A percentile compares a stretch with the other conserved stretches of the same genome.
phyloP scores from a whole-genome alignment of 2,888 invertebrate genomes.

The Leptinotarsa haldemani region DNA sequence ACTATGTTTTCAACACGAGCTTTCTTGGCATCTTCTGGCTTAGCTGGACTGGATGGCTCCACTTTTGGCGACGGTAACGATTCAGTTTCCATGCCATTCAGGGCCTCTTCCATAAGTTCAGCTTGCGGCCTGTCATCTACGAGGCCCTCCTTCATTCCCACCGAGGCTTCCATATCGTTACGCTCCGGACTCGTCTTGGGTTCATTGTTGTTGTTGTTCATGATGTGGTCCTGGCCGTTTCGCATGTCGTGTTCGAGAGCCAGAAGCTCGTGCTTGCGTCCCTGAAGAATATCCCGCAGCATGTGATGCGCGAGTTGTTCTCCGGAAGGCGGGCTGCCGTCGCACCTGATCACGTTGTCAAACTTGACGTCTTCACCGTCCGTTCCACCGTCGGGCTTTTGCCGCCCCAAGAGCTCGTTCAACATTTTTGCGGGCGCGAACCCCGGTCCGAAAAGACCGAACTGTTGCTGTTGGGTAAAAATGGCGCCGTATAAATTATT shows the following conservation, averaged over 20 bases:
- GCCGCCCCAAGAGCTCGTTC: conserved; percentile 87
- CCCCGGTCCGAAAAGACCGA: conserved; percentile 85
- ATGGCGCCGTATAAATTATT: conserved; percentile 83
- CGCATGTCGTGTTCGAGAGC: conserved; percentile 77
- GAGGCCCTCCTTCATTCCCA: conserved; percentile 68
- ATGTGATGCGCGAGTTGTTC: conserved; percentile 81
- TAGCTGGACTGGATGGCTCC: conserved; percentile 72
- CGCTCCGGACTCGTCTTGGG: conserved; percentile 64
- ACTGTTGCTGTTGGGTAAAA: conserved; percentile 83
- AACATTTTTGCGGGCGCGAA: conserved; percentile 92
- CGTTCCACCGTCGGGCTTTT: conserved; percentile 67
- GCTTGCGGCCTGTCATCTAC: conserved; percentile 70
- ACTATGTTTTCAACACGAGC: conserved; percentile 96
- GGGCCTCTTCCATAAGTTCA: conserved; percentile 72
- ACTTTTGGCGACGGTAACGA: conserved; percentile 72
- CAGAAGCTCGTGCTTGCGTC: conserved; percentile 85
- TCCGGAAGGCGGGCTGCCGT: conserved; percentile 70
- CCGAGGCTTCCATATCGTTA: conserved; percentile 55
- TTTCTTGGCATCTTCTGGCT: conserved; percentile 81
- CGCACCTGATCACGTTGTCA: conserved; percentile 66
- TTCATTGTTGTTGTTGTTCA: conserved; percentile 69
- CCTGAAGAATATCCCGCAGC: conserved; percentile 90
- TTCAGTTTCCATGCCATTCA: conserved; percentile 72
- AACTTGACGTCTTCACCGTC: conserved; percentile 64
- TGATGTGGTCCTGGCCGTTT: conserved; percentile 66